Conservation (phyloP, 2,888 invertebrate genomes). For the Phyto melanocephala region DNA sequence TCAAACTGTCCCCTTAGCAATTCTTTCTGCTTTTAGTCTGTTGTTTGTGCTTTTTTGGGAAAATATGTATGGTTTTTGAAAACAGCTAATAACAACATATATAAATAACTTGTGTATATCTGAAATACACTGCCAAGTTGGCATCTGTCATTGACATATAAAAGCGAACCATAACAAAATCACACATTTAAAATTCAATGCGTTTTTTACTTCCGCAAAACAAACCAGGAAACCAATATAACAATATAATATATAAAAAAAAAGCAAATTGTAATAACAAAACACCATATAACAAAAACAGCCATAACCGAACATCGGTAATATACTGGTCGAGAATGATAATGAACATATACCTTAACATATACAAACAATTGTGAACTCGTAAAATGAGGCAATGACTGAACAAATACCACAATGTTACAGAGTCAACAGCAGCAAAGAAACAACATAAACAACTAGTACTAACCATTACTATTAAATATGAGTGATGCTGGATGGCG, state of each 20-base stretch:
- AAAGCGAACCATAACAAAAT: not conserved
- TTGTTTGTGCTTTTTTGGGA: too few relatives aligned
- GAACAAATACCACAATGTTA: constrained; percentile 7
- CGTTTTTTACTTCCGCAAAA: constrained; percentile 20
- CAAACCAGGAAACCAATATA: constrained; percentile 16
- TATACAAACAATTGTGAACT: constrained; percentile 61
- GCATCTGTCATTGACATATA: constrained; percentile 36
- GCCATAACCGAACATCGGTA: constrained; percentile 12
- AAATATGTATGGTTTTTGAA: not conserved
- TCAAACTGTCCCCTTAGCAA: not conserved
- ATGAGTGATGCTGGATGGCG: not conserved
- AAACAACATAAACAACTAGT: constrained; percentile 28
- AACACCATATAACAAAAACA: constrained; percentile 9
- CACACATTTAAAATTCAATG: not conserved
- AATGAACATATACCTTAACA: too few relatives aligned
- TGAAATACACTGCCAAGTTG: constrained; percentile 41
- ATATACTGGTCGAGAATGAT: constrained; percentile 55
- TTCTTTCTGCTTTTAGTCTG: not conserved
- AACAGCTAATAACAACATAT: constrained; percentile 5
- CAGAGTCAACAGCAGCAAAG: constrained; percentile 6
- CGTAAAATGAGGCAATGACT: constrained; percentile 53
- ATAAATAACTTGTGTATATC: not conserved
- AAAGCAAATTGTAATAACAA: constrained; percentile 43
- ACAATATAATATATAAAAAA: constrained; percentile 6
- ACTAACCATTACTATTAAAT: constrained; percentile 10